Conservation (phyloP, 2,113 vertebrate genomes). For the Pionites leucogaster region DNA sequence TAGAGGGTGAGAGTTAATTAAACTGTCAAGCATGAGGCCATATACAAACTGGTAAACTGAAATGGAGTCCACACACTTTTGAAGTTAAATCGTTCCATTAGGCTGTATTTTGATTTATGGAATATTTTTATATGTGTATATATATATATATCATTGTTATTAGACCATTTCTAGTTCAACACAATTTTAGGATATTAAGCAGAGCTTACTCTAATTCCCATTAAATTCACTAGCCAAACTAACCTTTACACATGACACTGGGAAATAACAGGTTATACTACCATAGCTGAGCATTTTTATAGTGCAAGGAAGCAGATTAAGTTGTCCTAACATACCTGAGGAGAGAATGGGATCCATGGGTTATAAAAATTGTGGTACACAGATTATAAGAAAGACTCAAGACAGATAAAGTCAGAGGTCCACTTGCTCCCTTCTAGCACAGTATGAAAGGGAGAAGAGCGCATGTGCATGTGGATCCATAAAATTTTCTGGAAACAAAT, state of each 20-base stretch:
- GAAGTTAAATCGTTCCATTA: background rate
- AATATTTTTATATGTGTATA: background rate
- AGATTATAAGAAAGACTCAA: background rate
- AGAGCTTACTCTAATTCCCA: background rate
- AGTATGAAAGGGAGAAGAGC: background rate
- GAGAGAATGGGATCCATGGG: background rate
- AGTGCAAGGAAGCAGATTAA: background rate
- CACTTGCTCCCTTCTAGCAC: background rate
- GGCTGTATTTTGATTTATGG: background rate
- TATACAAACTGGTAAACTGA: background rate
- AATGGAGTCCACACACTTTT: background rate
- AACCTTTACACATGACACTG: background rate
- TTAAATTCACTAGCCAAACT: background rate
- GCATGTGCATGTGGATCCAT: fast-evolving
- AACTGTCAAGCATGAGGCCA: background rate
- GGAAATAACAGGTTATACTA: background rate
- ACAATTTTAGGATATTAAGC: background rate
- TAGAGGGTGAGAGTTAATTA: background rate
- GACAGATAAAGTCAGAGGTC: background rate
- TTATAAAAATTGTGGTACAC: background rate
- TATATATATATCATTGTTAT: fast-evolving
- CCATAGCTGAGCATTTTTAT: background rate
- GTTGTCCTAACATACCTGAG: background rate
- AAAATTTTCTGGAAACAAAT: background rate
- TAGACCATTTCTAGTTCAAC: background rate